Base-by-base conservation (phyloP, 37 sponge, comb jelly and placozoan species). In the Beroe ovata region DNA sequence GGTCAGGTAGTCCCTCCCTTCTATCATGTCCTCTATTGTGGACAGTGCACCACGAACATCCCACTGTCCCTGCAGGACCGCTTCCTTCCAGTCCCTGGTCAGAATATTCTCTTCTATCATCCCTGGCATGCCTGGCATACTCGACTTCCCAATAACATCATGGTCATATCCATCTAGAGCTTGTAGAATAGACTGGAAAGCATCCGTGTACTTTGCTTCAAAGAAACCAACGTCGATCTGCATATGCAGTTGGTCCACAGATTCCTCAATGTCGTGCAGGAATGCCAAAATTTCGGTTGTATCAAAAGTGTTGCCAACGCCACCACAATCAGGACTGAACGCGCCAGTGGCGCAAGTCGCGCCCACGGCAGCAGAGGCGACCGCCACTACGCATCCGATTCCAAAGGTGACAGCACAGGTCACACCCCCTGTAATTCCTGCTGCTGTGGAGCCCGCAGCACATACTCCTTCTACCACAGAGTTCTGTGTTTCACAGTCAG, bases 231-330 rank as follows among this genome's bases (percentile, higher is more conserved):
- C 26, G 8, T 61, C 20, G 3, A 61, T 25, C 28, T 25, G 4
- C 26, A 22, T 16, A 16, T 25, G 6, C 63, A 61, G 3, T 4
- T 61, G 23, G 63, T 25, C 3, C 23, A 61, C 63, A 61, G 22
- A 16, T 3, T 61, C 63, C 21, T 61, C 63, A 61, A 61, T 61
- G 63, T 61, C 63, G 23, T 61, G 23, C 63, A 61, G 21, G 63
- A 26, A 61, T 61, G 22, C 63, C 28, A 25, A 6, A 6, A 25
- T 61, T 22, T 61, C 26, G 4, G 22, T 4, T 22, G 3, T 61
- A 16, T 25, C 21, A 22, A 25, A 4, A 16, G 8, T 4, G 3
- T 3, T 16, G 28, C 21, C 63, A 3, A 3, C 63, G 8, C 20
- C 8, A 4, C 20, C 8, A 61, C 63, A 61, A 25, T 61, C 63